These are phyloP conservation scores for Nothoprocta pentlandii DNA, from an alignment of 2,113 vertebrate species.

Conservation along the genomic window DNA sequence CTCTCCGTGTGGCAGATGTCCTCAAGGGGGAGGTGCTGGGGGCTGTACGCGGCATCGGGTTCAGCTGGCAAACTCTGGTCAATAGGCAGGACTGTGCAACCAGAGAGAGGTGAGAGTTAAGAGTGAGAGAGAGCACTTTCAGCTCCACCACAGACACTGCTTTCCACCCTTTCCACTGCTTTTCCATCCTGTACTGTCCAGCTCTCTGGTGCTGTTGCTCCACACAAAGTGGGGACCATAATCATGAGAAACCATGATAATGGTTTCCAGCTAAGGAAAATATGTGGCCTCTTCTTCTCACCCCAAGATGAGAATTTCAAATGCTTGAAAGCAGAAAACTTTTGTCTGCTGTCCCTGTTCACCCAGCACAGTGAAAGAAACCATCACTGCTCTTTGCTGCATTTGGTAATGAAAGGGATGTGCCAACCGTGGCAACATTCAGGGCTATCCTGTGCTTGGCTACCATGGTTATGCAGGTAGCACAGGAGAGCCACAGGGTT, in stretches of 20 bases:
- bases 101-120: background rate
- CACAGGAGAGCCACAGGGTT: background rate
- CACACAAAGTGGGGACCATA: too few relatives aligned
- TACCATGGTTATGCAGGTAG: background rate
- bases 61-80: accelerated
- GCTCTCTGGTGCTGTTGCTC: background rate
- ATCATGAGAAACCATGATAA: too few relatives aligned
- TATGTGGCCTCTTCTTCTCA: too few relatives aligned
- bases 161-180: too few relatives aligned
- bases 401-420: background rate
- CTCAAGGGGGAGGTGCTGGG: conserved; percentile 48
- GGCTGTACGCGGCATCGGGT: accelerated
- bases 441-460: too few relatives aligned
- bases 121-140: too few relatives aligned
- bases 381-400: background rate
- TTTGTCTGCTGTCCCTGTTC: background rate
- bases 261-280: too few relatives aligned
- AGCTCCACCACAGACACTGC: too few relatives aligned
- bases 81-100: background rate
- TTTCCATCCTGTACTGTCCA: too few relatives aligned
- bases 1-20: conserved; percentile 78
- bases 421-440: background rate
- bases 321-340: background rate
- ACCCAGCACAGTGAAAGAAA: background rate
- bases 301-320: background rate